Evolutionary conservation across 2,888 invertebrate species (phyloP).

Genomic region (Ommatoiulus sabulosus): DNA sequence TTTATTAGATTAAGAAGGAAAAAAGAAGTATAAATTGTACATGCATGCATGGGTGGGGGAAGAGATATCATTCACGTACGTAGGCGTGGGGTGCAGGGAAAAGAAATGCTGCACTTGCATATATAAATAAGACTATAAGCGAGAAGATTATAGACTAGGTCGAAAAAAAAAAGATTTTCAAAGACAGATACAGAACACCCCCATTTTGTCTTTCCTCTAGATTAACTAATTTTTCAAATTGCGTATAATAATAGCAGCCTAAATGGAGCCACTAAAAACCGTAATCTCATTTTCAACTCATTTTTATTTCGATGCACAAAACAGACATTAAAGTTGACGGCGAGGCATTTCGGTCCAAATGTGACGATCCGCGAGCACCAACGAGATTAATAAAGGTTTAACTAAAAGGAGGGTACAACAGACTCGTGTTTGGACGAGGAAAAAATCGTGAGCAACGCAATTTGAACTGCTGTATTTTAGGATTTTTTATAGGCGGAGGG

Average conservation of each 20-base stretch:
- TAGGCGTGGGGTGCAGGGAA: neutral
- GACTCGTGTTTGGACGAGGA: neutral
- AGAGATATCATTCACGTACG: neutral
- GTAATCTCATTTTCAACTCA: conserved; percentile 34
- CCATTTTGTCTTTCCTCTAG: conserved; percentile 51
- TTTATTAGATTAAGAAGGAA: conserved; percentile 52
- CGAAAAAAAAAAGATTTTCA: conserved; percentile 8
- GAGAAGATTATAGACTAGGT: conserved; percentile 11
- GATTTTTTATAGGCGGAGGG: neutral
- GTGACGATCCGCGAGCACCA: conserved; percentile 18
- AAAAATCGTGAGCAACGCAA: neutral
- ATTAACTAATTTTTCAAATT: conserved; percentile 53
- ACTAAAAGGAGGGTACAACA: neutral
- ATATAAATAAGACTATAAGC: conserved; percentile 21
- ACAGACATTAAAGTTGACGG: conserved; percentile 34
- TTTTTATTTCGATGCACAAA: conserved; percentile 25
- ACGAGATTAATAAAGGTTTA: conserved; percentile 12
- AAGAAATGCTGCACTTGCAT: conserved; percentile 17
- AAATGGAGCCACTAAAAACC: conserved; percentile 34
- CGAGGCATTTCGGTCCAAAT: conserved; percentile 10
- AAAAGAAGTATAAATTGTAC: conserved; percentile 50
- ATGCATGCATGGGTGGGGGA: conserved; percentile 35
- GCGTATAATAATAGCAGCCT: conserved; percentile 48
- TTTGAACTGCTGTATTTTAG: neutral
- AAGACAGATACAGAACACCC: conserved; percentile 38